A percentile compares a stretch with the other conserved stretches of the same genome.
phyloP scores from a whole-genome alignment of 1,140 invertebrate species.

The Orius laevigatus region DNA sequence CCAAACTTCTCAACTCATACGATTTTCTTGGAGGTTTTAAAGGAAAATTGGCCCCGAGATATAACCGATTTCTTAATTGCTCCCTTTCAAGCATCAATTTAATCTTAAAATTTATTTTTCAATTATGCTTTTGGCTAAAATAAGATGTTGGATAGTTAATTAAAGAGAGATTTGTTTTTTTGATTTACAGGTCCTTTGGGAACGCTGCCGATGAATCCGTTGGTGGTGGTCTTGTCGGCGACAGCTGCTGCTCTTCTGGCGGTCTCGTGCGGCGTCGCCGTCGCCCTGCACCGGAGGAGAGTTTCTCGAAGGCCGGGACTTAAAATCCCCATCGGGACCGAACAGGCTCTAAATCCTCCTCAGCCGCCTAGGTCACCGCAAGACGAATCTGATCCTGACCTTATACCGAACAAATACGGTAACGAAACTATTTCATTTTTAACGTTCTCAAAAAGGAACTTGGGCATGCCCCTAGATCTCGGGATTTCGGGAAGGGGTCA shows the following conservation, averaged over 20 bases:
- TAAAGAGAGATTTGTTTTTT: too few relatives aligned
- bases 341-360: conserved; percentile 22
- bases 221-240: conserved; percentile 50
- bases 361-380: conserved; percentile 20
- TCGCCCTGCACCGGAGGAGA: conserved; percentile 42
- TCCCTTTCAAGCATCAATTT: too few relatives aligned
- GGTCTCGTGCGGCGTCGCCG: conserved; percentile 50
- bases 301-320: conserved; percentile 12
- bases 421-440: conserved; percentile 24
- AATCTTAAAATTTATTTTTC: too few relatives aligned
- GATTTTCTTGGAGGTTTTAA: too few relatives aligned
- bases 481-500: too few relatives aligned
- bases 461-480: neutral
- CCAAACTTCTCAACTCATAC: too few relatives aligned
- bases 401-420: conserved; percentile 73
- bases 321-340: conserved; percentile 10
- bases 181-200: conserved; percentile 9
- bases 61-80: too few relatives aligned
- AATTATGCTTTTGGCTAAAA: too few relatives aligned
- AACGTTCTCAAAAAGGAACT: neutral
- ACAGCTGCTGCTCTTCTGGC: conserved; percentile 50
- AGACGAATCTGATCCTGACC: conserved; percentile 57
- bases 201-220: conserved; percentile 44
- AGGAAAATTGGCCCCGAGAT: too few relatives aligned
- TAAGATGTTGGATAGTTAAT: too few relatives aligned